Base-by-base conservation (phyloP, 2,888 invertebrate species). In the Lasiommata megera region DNA sequence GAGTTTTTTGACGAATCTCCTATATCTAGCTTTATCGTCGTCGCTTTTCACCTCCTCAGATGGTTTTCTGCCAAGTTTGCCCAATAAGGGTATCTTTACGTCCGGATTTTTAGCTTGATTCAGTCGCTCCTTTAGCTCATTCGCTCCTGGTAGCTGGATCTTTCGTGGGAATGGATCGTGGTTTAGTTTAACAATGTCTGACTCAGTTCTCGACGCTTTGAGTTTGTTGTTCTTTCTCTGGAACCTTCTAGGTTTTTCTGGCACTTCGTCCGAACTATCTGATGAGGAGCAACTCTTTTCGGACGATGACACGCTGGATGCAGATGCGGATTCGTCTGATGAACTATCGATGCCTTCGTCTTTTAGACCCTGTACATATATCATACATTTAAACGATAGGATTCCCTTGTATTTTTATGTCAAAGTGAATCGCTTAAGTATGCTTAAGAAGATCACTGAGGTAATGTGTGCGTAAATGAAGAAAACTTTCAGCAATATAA, bases 271-370 rank as follows among this genome's bases (percentile, higher is more conserved):
- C 3, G 88, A 89, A 58, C 84, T 87, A 63, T 88, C 88, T 44
- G 90, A 88, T 50, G 90, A 89, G 14, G 89, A 83, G 53, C 88
- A 89, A 69, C 90, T 90, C 46, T 90, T 88, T 61, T 90, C 90
- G 56, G 90, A 89, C 2, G 91, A 91, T 3, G 90, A 88, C 3
- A 87, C 86, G 62, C 79, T 85, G 47, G 88, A 85, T 1, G 82
- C 81, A 0, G 89, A 83, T 0, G 74, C 82, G 6, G 90, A 85
- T 60, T 91, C 91, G 54, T 91, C 91, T 1, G 91, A 91, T 23
- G 91, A 91, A 62, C 91, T 91, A 72, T 91, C 91, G 63, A 91
- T 91, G 59, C 91, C 91, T 73, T 91, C 91, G 67, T 91, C 91
- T 74, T 91, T 91, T 2, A 91, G 77, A 63, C 91, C 91, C 91